These are phyloP conservation scores for Thaleichthys pacificus DNA, from an alignment of 2,797 vertebrate species.

Conservation along the genomic window DNA sequence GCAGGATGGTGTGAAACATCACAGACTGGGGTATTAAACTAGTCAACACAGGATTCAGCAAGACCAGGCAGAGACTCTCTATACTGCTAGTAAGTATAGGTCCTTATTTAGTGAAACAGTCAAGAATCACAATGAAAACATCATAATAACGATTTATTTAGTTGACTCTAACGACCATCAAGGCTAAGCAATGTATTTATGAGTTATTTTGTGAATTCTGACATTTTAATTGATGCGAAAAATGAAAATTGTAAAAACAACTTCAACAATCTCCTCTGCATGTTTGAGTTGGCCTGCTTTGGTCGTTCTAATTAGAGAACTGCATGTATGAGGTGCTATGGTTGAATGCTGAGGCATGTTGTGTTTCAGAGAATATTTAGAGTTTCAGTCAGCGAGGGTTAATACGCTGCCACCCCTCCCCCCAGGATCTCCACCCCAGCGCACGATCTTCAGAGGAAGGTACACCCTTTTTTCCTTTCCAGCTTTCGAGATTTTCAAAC, in stretches of 20 bases:
- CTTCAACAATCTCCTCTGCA: slow-evolving; percentile 29
- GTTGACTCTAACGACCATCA: too few species aligned
- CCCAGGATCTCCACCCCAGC: background rate
- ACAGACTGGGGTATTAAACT: background rate
- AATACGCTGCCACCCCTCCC: slow-evolving; percentile 35
- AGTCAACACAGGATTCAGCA: background rate
- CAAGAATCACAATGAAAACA: background rate
- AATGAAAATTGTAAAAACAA: slow-evolving; percentile 19
- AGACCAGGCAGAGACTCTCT: background rate
- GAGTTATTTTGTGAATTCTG: slow-evolving; percentile 8
- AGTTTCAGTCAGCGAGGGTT: slow-evolving; percentile 15
- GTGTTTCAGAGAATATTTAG: slow-evolving; percentile 39
- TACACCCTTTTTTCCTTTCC: too few species aligned
- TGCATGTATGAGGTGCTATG: slow-evolving; percentile 26
- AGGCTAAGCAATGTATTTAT: background rate
- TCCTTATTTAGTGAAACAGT: background rate
- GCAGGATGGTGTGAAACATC: background rate
- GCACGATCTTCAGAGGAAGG: too few species aligned
- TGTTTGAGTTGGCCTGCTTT: slow-evolving; percentile 31
- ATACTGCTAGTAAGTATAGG: too few species aligned
- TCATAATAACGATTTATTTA: background rate
- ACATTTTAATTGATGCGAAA: slow-evolving; percentile 15
- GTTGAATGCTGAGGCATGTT: slow-evolving; percentile 44
- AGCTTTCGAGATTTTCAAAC: too few species aligned
- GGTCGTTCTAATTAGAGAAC: slow-evolving; percentile 26